Base-by-base conservation (phyloP, 2,797 vertebrate genomes). In the Mormyrops attenuatus region DNA sequence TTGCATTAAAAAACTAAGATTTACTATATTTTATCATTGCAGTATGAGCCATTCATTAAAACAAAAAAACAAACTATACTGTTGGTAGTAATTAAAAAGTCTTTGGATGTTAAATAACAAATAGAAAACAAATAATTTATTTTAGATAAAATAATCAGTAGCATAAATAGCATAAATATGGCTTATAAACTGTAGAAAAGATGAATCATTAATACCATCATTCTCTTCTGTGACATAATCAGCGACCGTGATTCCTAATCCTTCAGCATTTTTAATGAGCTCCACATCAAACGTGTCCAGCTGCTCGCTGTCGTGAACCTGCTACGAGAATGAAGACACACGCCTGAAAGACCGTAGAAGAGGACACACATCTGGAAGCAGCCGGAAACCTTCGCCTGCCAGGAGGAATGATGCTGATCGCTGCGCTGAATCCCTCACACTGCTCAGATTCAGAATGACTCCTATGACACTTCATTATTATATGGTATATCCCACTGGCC, bases 161-260 rank as follows among this genome's bases (percentile, higher is more conserved):
- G 13, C 38, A 34, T 26, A 60, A 7, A 22, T 66, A 66, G 8
- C 20, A 73, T 13, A 73, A 73, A 77, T 77, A 77, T 38, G 69
- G 13, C 69, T 77, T 41, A 77, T 50, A 50, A 8, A 26, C 20
- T 47, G 20, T 11, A 22, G 7, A 50, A 11, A 44, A 22, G 44
- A 9, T 38, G 1, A 3, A 41, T 0, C 22, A 20, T 26, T 11
- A 87, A 93, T 97, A 99, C 98, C 97, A 95, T 97, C 96, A 85
- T 96, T 96, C 89, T 97, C 96, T 91, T 98, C 96, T 93, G 97
- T 97, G 91, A 97, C 95, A 93, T 97, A 98, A 91, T 96, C 97
- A 89, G 96, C 96, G 93, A 98, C 97, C 85, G 97, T 97, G 95
- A 99, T 97, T 93, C 97, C 98, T 91, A 99, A 94, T 82, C 97